Evolutionary conservation across 1,140 invertebrate genomes (phyloP), one percentile per base, ranked within the genome.

Genomic region (Ganaspis sp.): DNA sequence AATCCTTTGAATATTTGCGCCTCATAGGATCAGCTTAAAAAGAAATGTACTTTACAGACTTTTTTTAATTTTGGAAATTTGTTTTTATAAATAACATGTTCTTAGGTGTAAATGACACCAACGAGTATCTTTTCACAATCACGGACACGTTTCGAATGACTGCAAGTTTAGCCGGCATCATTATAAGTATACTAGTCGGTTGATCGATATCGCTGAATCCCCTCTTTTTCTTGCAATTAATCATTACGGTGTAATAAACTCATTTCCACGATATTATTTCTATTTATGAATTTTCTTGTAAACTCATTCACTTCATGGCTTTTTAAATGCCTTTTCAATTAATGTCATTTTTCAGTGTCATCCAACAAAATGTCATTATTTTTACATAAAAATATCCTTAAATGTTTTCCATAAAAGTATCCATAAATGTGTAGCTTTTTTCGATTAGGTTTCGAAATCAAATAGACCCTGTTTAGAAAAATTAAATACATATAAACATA

Each of bases 91-190:
- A 49, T 17, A 15, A 17, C n/a, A 49, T 54, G 9, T 17, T 53
- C 17, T 53, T 54, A 1, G 9, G 9, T 54, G 6, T 9, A 11
- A 54, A 64, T 15, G 23, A 29, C 12, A 64, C 58, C 15, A 15
- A 29, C 29, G 26, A 9, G n/a, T n/a, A n/a, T 64, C 26, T 29
- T 64, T 29, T 15, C 23, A 64, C 9, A 64, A 26, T 64, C 58
- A 21, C 58, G 58, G n/a, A n/a, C 58, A 64, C 58, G 58, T 64
- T 64, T 12, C 23, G 12, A 64, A 64, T 64, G 58, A 64, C 58
- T 64, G 3, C 21, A 64, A 21, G 29, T 34, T 64, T 15, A 29
- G 23, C 26, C 58, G 26, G 23, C 58, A 34, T 64, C 58, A 34
- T 64, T 34, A 64, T 64, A 64, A 64, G 58, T 64, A 49, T 49